phyloP scores from a whole-genome alignment of 2,113 vertebrate species.

The Ophthalmotilapia sp. region DNA sequence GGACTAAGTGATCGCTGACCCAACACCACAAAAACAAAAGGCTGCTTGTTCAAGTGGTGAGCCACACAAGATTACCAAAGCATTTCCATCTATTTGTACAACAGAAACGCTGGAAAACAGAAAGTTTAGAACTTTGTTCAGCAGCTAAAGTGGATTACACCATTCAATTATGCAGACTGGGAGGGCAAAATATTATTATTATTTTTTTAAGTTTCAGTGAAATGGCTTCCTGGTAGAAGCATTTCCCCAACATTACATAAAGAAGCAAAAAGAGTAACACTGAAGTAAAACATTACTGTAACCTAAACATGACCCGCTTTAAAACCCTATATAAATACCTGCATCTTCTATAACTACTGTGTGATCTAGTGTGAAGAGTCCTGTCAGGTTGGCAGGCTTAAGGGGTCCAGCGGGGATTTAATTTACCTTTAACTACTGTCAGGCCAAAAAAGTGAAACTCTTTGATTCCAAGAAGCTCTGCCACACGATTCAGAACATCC shows the following conservation, averaged over 20 bases:
- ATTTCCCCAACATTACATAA: background rate
- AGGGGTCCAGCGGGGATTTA: background rate
- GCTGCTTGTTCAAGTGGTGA: conserved; percentile 61
- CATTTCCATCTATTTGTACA: conserved; percentile 36
- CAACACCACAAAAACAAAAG: conserved; percentile 75
- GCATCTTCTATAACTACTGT: background rate
- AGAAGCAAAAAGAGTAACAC: background rate
- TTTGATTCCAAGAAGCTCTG: conserved; percentile 75
- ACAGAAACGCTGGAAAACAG: background rate
- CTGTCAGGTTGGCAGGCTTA: background rate
- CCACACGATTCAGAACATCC: conserved; percentile 79
- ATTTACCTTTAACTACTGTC: conserved; percentile 83
- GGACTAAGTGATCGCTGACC: conserved; percentile 64
- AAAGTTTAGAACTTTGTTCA: conserved; percentile 27
- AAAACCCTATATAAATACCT: background rate
- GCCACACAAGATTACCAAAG: conserved; percentile 54
- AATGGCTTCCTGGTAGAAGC: background rate
- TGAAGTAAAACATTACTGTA: background rate
- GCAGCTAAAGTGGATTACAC: conserved; percentile 33
- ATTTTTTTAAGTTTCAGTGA: background rate
- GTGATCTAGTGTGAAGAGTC: background rate
- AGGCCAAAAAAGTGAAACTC: conserved; percentile 87
- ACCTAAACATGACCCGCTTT: background rate
- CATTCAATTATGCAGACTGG: conserved; percentile 10
- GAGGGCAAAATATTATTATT: background rate